Conservation (phyloP, 64 coral and sea anemone species). For the Pachyseris speciosa region DNA sequence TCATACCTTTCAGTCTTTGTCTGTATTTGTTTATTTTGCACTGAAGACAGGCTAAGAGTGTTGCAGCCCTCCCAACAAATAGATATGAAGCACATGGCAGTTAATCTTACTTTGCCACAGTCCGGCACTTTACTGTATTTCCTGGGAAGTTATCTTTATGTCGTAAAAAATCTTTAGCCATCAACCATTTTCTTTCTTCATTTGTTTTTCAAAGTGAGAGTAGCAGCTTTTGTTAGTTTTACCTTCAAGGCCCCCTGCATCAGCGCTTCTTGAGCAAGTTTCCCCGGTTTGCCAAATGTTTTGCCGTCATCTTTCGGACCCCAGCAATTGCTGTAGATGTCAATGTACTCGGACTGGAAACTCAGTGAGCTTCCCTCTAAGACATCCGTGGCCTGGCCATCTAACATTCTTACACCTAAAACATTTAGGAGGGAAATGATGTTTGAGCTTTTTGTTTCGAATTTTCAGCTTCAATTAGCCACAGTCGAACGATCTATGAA, state of each 20-base stretch:
- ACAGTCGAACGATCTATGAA: too few relatives aligned
- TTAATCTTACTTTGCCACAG: too few relatives aligned
- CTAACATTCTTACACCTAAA: constrained; percentile 90
- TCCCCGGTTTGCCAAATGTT: constrained; percentile 98
- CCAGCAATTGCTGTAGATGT: constrained; percentile 98
- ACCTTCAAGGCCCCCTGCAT: constrained; percentile 94
- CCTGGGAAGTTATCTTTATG: too few relatives aligned
- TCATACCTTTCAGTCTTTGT: too few relatives aligned
- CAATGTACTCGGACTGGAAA: constrained; percentile 96
- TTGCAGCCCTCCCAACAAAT: too few relatives aligned
- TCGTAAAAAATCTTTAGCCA: too few relatives aligned
- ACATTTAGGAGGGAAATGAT: not conserved
- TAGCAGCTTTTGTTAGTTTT: not conserved
- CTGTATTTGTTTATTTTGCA: too few relatives aligned
- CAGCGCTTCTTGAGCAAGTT: constrained; percentile 93
- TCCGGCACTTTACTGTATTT: too few relatives aligned
- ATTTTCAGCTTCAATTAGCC: not conserved
- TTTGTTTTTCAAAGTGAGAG: not conserved
- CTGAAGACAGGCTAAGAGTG: too few relatives aligned
- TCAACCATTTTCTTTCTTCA: too few relatives aligned
- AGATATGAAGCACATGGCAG: too few relatives aligned
- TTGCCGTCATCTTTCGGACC: constrained; percentile 99
- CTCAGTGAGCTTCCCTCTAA: constrained; percentile 94
- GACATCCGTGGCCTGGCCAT: constrained; percentile 95
- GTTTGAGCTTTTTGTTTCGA: not conserved